Evolutionary conservation across 2,797 vertebrate species (phyloP).

Genomic region (Enteromius fasciolatus): DNA sequence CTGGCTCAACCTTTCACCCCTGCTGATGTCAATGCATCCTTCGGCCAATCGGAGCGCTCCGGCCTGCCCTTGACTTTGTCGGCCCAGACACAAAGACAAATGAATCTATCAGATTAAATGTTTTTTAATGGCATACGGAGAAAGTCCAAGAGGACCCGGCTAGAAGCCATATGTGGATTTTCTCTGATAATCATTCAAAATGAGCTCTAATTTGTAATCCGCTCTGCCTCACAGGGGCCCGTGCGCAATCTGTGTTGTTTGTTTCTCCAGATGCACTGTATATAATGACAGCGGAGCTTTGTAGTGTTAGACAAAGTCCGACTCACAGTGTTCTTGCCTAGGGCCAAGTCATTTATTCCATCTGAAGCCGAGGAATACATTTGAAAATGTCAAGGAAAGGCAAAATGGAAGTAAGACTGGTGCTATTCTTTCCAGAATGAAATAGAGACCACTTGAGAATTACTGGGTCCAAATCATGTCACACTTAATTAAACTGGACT

Average conservation of each 20-base stretch:
- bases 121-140: conserved; percentile 89
- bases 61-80: conserved; percentile 85
- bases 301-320: conserved; percentile 8
- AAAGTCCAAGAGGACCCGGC: conserved; percentile 69
- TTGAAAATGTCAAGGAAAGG: conserved; percentile 22
- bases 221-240: conserved; percentile 61
- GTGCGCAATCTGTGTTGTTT: conserved; percentile 65
- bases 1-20: conserved; percentile 79
- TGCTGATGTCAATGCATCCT: conserved; percentile 79
- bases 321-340: conserved; percentile 1
- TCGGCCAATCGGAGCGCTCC: conserved; percentile 80
- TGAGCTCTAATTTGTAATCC: conserved; percentile 88
- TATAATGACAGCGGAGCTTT: conserved; percentile 36
- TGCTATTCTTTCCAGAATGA: conserved; percentile 18
- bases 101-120: conserved; percentile 94
- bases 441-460: conserved; percentile 25
- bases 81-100: conserved; percentile 91
- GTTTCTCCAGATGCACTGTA: conserved; percentile 62
- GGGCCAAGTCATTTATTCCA: conserved; percentile 37
- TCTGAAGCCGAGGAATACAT: not conserved
- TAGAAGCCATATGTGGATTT: conserved; percentile 87
- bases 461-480: conserved; percentile 21
- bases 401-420: conserved; percentile 20
- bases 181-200: conserved; percentile 88
- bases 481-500: conserved; percentile 33